Evolutionary conservation across 2,888 invertebrate genomes (phyloP), one percentile per base, ranked within the genome.

Genomic region (Zygogramma bicolorata): DNA sequence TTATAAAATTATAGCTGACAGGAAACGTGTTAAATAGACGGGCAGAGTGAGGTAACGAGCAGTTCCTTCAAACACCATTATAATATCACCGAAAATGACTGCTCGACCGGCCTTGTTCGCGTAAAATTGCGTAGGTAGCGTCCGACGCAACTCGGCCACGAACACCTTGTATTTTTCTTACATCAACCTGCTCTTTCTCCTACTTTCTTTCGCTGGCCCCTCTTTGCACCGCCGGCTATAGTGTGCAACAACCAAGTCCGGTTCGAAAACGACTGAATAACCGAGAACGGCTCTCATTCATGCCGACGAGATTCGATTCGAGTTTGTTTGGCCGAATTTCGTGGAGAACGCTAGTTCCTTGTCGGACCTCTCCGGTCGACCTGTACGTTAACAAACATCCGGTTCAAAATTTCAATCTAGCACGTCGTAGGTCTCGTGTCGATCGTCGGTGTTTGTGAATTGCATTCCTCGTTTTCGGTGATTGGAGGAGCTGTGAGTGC

Each of bases 201-300:
- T 69, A 76, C 77, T 79, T 79, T 79, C 75, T 75, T 71, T 68
- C 53, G 57, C 25, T 40, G 38, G 59, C 70, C 66, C 70, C 63
- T 66, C 72, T 68, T 65, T 66, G 38, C 63, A 60, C 66, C 63
- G 65, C 25, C 42, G 42, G 34, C 34, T 27, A 40, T 63, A 42
- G 62, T 63, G 62, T 46, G 77, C 76, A 76, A 77, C 72, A 77
- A 77, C 72, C 74, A 80, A 77, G 78, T 80, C 78, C 80, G 77
- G 77, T 71, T 76, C 68, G 75, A 73, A 69, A 66, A 60, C 65
- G 31, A 46, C 63, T 63, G 63, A 61, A 61, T 40, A 34, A 18
- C 27, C 25, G 61, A 40, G 15, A 61, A 61, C 40, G 13, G 38
- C 40, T n/a, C n/a, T 72, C 67, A 71, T 68, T 67, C 63, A 69